phyloP scores from a whole-genome alignment of 2,797 vertebrate genomes.

The Coracias cyanogaster region DNA sequence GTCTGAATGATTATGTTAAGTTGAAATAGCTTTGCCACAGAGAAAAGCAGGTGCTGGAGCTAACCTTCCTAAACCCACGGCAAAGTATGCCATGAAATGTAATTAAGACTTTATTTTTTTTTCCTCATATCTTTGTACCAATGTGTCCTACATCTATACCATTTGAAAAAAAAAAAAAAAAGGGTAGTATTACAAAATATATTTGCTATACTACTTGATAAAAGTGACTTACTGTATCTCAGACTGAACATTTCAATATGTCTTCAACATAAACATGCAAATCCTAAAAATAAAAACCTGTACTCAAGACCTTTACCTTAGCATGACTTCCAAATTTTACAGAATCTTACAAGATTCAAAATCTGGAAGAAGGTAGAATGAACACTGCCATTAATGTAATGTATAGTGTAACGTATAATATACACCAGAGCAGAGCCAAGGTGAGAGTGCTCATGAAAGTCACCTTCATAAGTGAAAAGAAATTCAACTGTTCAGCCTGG shows the following conservation, averaged over 20 bases:
- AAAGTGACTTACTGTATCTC: not conserved
- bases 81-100: not conserved
- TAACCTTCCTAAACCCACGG: not conserved
- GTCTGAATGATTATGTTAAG: not conserved
- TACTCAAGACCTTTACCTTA: not conserved
- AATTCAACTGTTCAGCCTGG: not conserved
- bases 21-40: not conserved
- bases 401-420: too few species aligned
- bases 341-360: not conserved
- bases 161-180: not conserved
- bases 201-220: not conserved
- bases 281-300: not conserved
- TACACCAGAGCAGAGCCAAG: not conserved
- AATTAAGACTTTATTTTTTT: not conserved
- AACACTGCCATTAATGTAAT: not conserved
- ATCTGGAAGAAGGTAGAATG: not conserved
- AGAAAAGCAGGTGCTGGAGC: not conserved
- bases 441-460: fast-evolving
- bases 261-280: not conserved
- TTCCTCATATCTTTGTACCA: not conserved
- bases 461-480: not conserved
- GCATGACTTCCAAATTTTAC: not conserved
- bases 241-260: not conserved
- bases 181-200: not conserved
- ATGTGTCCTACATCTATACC: not conserved